Percentiles rank a stretch among this genome's conserved stretches.
Evolutionary conservation across 2,113 vertebrate species (phyloP).

Genomic region (Pristiophorus japonicus): DNA sequence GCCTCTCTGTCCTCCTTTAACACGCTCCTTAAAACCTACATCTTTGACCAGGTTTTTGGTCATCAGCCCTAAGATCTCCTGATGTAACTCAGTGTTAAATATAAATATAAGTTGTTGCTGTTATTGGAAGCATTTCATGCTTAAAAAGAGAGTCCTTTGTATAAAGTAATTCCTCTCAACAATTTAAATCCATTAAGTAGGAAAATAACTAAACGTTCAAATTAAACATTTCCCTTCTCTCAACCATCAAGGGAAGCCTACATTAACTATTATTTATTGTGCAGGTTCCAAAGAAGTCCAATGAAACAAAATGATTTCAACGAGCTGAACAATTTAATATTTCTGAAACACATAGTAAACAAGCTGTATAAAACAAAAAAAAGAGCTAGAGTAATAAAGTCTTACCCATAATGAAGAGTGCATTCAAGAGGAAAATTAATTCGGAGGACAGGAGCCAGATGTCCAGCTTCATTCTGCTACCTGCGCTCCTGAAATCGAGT

Average conservation of each 20-base stretch:
- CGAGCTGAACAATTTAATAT: neutral
- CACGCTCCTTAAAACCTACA: too few relatives aligned
- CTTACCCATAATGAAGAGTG: constrained; percentile 3
- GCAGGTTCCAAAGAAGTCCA: neutral
- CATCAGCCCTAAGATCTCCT: too few relatives aligned
- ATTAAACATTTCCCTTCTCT: neutral
- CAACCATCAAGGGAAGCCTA: neutral
- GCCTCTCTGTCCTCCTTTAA: too few relatives aligned
- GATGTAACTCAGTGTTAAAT: too few relatives aligned
- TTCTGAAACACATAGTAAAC: neutral
- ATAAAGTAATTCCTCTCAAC: neutral
- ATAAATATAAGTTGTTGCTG: too few relatives aligned
- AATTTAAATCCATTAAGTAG: neutral
- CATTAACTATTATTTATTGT: neutral
- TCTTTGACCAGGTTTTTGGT: too few relatives aligned
- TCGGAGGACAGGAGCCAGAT: neutral
- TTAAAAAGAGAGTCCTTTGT: neutral
- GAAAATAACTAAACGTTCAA: neutral
- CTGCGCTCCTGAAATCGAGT: neutral
- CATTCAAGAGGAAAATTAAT: neutral
- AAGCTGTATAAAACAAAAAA: neutral
- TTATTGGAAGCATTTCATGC: neutral
- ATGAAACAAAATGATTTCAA: neutral
- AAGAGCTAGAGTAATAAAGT: neutral
- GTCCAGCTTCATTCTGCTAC: neutral